Evolutionary conservation across 2,113 vertebrate species (phyloP).

Genomic region (Theropithecus gelada): DNA sequence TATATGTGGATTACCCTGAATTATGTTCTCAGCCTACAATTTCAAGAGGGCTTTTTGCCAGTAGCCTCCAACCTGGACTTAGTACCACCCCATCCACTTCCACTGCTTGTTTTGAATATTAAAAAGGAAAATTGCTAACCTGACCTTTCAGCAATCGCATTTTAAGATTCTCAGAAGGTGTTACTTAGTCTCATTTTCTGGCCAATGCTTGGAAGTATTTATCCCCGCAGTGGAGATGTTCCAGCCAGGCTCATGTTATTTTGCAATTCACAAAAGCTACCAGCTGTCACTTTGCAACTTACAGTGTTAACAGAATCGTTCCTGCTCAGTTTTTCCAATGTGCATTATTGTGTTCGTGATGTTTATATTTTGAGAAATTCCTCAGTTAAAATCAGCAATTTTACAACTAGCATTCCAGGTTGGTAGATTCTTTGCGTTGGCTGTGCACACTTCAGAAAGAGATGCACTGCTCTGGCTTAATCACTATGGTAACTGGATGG

Average conservation of each 20-base stretch:
- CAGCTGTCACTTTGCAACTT: slow-evolving; percentile 29
- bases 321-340: slow-evolving; percentile 45
- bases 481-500: slow-evolving; percentile 43
- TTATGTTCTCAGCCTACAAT: neutral
- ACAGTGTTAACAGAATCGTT: neutral
- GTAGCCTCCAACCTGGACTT: neutral
- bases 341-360: neutral
- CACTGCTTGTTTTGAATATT: slow-evolving; percentile 31
- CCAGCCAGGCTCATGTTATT: neutral
- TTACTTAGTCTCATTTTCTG: neutral
- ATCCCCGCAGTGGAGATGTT: neutral
- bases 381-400: slow-evolving; percentile 35
- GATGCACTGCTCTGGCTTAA: slow-evolving; percentile 28
- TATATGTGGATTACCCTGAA: neutral
- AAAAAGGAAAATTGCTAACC: slow-evolving; percentile 29
- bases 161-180: slow-evolving; percentile 31
- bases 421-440: slow-evolving; percentile 28
- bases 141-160: slow-evolving; percentile 29
- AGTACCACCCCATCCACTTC: neutral
- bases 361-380: slow-evolving; percentile 65
- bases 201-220: neutral
- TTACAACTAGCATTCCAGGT: slow-evolving; percentile 35
- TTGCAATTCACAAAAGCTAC: neutral
- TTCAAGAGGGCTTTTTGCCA: neutral
- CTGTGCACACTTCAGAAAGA: slow-evolving; percentile 26